These are phyloP conservation scores for Anabas testudineus DNA, from an alignment of 2,797 vertebrate genomes.

Conservation along the genomic window DNA sequence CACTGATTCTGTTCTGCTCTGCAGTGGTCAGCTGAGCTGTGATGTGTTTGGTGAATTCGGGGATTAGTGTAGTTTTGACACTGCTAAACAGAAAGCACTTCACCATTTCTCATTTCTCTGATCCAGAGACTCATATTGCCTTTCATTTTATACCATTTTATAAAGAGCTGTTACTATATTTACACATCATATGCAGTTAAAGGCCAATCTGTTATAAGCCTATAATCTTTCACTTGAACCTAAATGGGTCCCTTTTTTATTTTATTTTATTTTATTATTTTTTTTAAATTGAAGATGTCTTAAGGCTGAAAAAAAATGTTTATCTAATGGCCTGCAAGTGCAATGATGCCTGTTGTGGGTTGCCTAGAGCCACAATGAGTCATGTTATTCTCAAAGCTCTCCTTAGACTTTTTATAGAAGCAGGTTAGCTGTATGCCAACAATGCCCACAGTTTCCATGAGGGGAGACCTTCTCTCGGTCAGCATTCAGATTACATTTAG, in stretches of 20 bases:
- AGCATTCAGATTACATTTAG: slow-evolving; percentile 39
- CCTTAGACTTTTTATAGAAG: slow-evolving; percentile 64
- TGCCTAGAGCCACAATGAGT: slow-evolving; percentile 61
- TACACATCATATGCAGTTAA: slow-evolving; percentile 11
- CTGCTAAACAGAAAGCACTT: background rate
- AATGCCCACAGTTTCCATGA: slow-evolving; percentile 58
- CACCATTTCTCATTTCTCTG: background rate
- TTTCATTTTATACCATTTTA: background rate
- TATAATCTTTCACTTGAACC: slow-evolving; percentile 24
- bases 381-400: slow-evolving; percentile 60
- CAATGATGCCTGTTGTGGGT: slow-evolving; percentile 51
- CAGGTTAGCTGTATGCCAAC: slow-evolving; percentile 65
- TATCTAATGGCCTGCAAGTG: slow-evolving; percentile 60
- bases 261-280: too few species aligned
- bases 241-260: slow-evolving; percentile 14
- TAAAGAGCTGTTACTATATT: background rate
- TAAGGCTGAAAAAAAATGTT: slow-evolving; percentile 47
- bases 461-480: slow-evolving; percentile 37
- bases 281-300: slow-evolving; percentile 41
- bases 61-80: background rate
- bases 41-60: too few species aligned
- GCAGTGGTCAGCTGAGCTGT: too few species aligned
- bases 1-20: too few species aligned
- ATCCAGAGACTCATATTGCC: background rate
- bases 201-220: slow-evolving; percentile 24